phyloP scores from a whole-genome alignment of 1,140 invertebrate species.

The Apis laboriosa region DNA sequence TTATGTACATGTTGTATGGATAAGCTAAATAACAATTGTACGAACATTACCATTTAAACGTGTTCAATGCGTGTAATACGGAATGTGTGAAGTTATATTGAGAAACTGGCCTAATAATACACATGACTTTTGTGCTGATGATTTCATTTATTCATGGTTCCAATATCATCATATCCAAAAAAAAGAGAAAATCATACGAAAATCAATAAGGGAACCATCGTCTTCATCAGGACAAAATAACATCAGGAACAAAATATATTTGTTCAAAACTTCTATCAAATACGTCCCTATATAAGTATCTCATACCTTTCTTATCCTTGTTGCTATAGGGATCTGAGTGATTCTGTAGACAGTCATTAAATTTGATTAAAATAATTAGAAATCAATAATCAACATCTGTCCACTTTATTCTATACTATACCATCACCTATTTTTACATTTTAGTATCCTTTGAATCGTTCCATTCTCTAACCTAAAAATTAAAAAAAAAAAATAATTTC shows the following conservation, averaged over 20 bases:
- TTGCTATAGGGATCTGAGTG: conserved; percentile 54
- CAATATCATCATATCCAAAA: neutral
- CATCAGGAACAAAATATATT: neutral
- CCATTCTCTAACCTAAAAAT: neutral
- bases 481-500: neutral
- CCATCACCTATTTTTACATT: neutral
- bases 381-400: conserved; percentile 42
- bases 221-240: conserved; percentile 9
- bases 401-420: conserved; percentile 39
- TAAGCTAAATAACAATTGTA: conserved; percentile 48
- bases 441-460: neutral
- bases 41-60: conserved; percentile 55
- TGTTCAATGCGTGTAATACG: conserved; percentile 30
- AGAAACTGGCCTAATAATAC: conserved; percentile 6
- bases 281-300: conserved; percentile 44
- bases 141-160: conserved; percentile 1
- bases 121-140: conserved; percentile 58
- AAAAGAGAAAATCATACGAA: neutral
- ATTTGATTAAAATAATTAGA: conserved; percentile 67
- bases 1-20: conserved; percentile 46
- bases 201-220: neutral
- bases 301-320: conserved; percentile 60
- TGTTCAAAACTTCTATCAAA: conserved; percentile 24
- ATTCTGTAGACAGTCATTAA: conserved; percentile 60
- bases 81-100: conserved; percentile 40